Conservation (phyloP, 2,797 vertebrate species). For the Poeciliopsis presidionis region DNA sequence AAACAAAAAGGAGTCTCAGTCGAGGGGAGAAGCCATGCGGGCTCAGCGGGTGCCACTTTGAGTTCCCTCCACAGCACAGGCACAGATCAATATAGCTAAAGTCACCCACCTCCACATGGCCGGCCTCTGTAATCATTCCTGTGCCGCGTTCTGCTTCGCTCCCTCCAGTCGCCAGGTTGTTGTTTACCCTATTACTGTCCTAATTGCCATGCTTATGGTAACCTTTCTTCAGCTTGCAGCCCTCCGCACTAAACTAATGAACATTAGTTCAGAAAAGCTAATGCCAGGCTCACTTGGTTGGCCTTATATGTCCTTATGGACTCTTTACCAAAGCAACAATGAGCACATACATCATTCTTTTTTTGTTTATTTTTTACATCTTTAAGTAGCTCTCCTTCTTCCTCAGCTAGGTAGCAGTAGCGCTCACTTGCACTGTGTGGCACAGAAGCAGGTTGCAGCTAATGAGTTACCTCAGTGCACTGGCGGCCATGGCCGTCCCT, state of each 20-base stretch:
- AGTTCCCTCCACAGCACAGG: slow-evolving; percentile 47
- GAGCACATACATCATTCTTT: slow-evolving; percentile 59
- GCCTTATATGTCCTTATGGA: slow-evolving; percentile 65
- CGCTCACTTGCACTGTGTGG: slow-evolving; percentile 35
- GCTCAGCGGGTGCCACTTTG: slow-evolving; percentile 65
- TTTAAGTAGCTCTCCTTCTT: slow-evolving; percentile 39
- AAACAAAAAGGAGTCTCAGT: slow-evolving; percentile 17
- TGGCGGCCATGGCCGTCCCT: slow-evolving; percentile 71
- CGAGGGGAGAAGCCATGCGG: slow-evolving; percentile 36
- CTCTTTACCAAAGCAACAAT: slow-evolving; percentile 59
- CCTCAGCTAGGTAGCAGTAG: slow-evolving; percentile 50
- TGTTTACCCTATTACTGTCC: slow-evolving; percentile 80
- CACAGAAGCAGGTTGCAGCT: slow-evolving; percentile 67
- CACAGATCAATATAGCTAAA: slow-evolving; percentile 71
- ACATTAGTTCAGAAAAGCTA: slow-evolving; percentile 69
- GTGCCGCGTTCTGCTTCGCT: slow-evolving; percentile 66
- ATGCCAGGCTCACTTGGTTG: slow-evolving; percentile 71
- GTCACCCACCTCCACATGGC: slow-evolving; percentile 62
- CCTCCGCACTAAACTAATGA: slow-evolving; percentile 71
- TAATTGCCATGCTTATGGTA: slow-evolving; percentile 80
- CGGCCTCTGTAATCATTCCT: slow-evolving; percentile 66
- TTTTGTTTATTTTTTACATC: slow-evolving; percentile 14
- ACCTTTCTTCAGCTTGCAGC: slow-evolving; percentile 70
- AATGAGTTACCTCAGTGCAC: slow-evolving; percentile 80
- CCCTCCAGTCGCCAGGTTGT: slow-evolving; percentile 72